phyloP scores from a whole-genome alignment of 2,888 invertebrate species.

The Phorcus lineatus region DNA sequence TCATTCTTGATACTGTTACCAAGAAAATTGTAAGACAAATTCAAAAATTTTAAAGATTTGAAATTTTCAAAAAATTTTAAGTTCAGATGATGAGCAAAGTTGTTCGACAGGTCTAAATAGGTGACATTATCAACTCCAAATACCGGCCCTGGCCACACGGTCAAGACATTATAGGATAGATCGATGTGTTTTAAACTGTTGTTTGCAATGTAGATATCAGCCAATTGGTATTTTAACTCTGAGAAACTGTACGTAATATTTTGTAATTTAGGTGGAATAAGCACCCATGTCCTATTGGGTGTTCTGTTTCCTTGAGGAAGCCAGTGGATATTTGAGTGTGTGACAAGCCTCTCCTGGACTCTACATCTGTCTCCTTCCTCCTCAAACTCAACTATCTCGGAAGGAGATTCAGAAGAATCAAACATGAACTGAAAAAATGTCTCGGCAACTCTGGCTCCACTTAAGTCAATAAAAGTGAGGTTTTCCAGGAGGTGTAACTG shows the following conservation, averaged over 20 bases:
- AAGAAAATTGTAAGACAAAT: too few species aligned
- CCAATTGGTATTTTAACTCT: neutral
- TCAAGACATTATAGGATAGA: slow-evolving; percentile 39
- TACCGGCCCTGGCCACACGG: too few species aligned
- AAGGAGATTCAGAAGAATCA: too few species aligned
- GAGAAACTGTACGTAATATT: neutral
- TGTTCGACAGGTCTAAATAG: too few species aligned
- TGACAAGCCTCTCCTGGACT: too few species aligned
- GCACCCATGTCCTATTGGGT: neutral
- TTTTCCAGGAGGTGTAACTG: too few species aligned
- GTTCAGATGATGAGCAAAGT: slow-evolving; percentile 26
- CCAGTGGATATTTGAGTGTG: neutral
- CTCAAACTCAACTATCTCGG: too few species aligned
- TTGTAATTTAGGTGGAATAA: neutral
- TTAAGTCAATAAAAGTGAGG: too few species aligned
- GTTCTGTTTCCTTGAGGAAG: neutral
- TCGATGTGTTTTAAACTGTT: slow-evolving; percentile 23
- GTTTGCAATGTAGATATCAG: neutral
- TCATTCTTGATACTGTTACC: slow-evolving; percentile 31
- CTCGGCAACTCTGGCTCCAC: neutral
- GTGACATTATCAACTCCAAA: too few species aligned
- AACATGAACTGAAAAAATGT: too few species aligned
- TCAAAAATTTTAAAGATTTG: too few species aligned
- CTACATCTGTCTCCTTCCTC: too few species aligned
- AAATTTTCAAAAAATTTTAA: slow-evolving; percentile 30